These are phyloP conservation scores for Gastracanthus pulcherrimus DNA, from an alignment of 2,888 invertebrate genomes.

Conservation along the genomic window DNA sequence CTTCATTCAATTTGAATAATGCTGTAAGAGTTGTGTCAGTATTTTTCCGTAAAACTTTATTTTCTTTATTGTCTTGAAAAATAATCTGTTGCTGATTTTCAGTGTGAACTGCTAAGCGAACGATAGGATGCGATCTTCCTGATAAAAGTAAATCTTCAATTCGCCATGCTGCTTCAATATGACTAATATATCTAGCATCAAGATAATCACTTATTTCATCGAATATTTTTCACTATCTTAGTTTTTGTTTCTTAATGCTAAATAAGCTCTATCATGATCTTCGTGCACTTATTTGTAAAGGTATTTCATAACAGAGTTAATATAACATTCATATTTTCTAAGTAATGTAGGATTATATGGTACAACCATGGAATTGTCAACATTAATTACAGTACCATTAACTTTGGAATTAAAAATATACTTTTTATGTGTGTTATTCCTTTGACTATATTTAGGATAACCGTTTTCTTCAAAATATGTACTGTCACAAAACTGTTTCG, in stretches of 20 bases:
- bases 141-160: not conserved
- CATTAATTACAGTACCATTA: not conserved
- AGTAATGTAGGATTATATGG: not conserved
- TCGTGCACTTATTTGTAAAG: not conserved
- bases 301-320: not conserved
- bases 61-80: not conserved
- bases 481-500: not conserved
- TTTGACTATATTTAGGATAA: not conserved
- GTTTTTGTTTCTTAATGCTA: not conserved
- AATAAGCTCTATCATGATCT: not conserved
- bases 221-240: not conserved
- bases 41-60: not conserved
- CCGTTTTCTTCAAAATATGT: not conserved
- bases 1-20: conserved; percentile 13
- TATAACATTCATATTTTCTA: not conserved
- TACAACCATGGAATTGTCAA: not conserved
- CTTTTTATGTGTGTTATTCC: not conserved
- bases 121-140: not conserved
- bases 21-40: not conserved
- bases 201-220: not conserved
- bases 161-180: not conserved
- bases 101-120: not conserved
- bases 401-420: not conserved
- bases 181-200: not conserved
- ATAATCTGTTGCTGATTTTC: not conserved